phyloP scores from a whole-genome alignment of 2,888 invertebrate species.

The Thysanoteuthis rhombus region DNA sequence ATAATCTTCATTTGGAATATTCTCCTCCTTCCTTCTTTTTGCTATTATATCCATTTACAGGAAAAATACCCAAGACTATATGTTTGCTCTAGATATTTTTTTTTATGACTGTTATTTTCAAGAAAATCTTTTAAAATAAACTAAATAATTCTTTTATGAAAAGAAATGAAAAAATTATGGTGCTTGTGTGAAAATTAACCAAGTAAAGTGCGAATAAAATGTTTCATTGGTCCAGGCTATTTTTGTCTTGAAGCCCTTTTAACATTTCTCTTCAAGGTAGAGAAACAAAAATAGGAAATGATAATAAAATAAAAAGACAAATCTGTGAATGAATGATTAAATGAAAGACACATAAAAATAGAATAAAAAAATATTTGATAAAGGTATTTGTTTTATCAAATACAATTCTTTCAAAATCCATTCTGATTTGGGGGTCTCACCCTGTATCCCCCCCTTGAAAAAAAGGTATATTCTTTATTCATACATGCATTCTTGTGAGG shows the following conservation, averaged over 20 bases:
- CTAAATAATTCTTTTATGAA: background rate
- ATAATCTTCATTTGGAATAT: background rate
- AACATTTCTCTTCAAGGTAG: background rate
- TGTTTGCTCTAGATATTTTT: background rate
- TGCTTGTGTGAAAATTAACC: background rate
- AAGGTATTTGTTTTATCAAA: no score
- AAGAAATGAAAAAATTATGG: background rate
- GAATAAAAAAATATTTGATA: background rate
- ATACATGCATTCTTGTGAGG: no score
- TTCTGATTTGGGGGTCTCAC: no score
- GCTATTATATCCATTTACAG: background rate
- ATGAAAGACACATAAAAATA: background rate
- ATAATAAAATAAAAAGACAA: background rate
- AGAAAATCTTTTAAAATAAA: background rate
- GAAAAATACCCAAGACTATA: background rate
- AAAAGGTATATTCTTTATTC: no score
- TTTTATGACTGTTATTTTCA: background rate
- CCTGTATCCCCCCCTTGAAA: no score
- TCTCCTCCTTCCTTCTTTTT: background rate
- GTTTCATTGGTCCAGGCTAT: background rate
- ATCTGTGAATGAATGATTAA: background rate
- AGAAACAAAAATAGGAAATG: background rate
- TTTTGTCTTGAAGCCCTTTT: background rate
- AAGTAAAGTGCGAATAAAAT: background rate
- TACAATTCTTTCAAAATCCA: no score